phyloP scores from a whole-genome alignment of 2,888 invertebrate species.

The Leucoptera coffeella region DNA sequence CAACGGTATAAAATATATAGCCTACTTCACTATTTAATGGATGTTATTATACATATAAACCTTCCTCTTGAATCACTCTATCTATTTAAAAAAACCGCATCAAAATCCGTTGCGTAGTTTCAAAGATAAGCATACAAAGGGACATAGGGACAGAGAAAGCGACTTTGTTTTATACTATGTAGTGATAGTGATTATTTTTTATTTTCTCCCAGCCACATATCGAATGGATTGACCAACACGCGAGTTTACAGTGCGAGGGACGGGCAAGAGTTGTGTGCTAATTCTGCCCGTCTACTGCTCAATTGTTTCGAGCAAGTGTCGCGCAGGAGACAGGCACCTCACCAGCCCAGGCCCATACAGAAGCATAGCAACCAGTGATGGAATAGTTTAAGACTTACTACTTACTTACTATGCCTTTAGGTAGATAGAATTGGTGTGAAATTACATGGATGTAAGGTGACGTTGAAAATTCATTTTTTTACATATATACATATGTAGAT shows the following conservation, averaged over 20 bases:
- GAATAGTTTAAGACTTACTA: too few species aligned
- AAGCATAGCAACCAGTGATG: conserved; percentile 10
- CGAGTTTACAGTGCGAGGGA: conserved; percentile 52
- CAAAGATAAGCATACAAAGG: too few species aligned
- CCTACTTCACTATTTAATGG: too few species aligned
- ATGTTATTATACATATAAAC: too few species aligned
- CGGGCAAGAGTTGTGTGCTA: conserved; percentile 45
- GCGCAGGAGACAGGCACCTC: conserved; percentile 8
- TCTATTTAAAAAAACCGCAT: too few species aligned
- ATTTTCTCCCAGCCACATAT: conserved; percentile 33
- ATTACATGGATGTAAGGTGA: neutral
- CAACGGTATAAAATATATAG: too few species aligned
- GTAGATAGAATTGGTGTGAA: neutral
- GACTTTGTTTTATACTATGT: too few species aligned
- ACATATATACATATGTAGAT: too few species aligned
- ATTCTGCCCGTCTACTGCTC: conserved; percentile 20
- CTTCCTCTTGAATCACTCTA: too few species aligned
- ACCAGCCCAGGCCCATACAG: conserved; percentile 12
- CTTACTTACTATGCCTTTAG: neutral
- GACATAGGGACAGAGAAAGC: too few species aligned
- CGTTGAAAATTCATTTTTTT: neutral
- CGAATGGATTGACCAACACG: conserved; percentile 50
- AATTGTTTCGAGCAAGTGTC: conserved; percentile 11
- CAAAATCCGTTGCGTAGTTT: too few species aligned
- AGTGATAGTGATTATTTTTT: too few species aligned